Conservation (phyloP, 2,113 vertebrate species). For the Hippocampus barbouri region DNA sequence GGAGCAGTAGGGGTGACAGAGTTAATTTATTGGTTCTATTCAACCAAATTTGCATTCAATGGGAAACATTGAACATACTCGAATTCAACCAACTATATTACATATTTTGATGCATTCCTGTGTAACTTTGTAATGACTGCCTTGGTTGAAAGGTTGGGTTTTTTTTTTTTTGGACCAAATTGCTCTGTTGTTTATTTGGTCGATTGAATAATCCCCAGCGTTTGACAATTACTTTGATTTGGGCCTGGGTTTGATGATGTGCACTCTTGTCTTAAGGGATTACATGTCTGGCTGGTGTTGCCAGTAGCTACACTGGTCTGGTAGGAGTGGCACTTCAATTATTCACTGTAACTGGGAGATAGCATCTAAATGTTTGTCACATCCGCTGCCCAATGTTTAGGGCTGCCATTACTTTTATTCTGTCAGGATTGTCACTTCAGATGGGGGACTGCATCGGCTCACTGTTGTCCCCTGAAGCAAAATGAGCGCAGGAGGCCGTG, state of each 20-base stretch:
- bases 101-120: neutral
- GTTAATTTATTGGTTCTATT: constrained; percentile 17
- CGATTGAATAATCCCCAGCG: constrained; percentile 55
- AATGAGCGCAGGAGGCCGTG: constrained; percentile 47
- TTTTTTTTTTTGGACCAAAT: constrained; percentile 17
- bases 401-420: constrained; percentile 69
- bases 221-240: constrained; percentile 78
- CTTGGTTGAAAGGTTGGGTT: neutral
- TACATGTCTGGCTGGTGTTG: constrained; percentile 71
- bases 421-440: constrained; percentile 73
- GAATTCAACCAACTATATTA: neutral
- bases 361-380: constrained; percentile 78
- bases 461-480: constrained; percentile 63
- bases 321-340: constrained; percentile 55
- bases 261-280: constrained; percentile 70
- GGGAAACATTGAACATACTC: neutral
- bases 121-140: neutral
- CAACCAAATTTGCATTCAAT: neutral
- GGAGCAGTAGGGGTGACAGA: constrained; percentile 17
- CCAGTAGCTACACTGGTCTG: constrained; percentile 64
- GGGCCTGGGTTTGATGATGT: constrained; percentile 68
- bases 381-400: constrained; percentile 67
- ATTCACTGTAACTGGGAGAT: constrained; percentile 71
- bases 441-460: constrained; percentile 63
- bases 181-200: constrained; percentile 26